phyloP scores from a whole-genome alignment of 2,113 vertebrate species.

The Indri indri region DNA sequence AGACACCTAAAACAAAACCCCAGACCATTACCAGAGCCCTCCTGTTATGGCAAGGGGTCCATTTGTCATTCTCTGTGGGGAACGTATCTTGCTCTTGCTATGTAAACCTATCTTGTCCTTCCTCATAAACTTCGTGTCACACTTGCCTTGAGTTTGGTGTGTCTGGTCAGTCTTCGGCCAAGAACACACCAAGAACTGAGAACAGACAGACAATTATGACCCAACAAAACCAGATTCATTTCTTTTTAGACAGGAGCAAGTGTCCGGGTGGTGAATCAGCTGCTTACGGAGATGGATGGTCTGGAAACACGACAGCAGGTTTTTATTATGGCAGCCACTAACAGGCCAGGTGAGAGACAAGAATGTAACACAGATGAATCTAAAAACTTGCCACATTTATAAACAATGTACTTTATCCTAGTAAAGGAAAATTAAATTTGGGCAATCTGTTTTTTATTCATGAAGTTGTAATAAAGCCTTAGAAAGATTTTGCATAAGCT shows the following conservation, averaged over 20 bases:
- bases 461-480: constrained; percentile 37
- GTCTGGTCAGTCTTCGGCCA: too few relatives aligned
- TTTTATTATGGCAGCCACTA: constrained; percentile 98
- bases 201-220: too few relatives aligned
- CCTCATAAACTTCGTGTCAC: too few relatives aligned
- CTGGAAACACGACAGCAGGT: constrained; percentile 93
- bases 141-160: too few relatives aligned
- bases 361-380: not conserved
- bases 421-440: not conserved
- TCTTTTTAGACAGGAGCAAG: constrained; percentile 90
- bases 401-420: not conserved
- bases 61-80: too few relatives aligned
- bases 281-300: constrained; percentile 99
- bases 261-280: constrained; percentile 95
- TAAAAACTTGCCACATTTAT: not conserved
- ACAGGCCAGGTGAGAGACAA: constrained; percentile 91
- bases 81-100: too few relatives aligned
- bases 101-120: too few relatives aligned
- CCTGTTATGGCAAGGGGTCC: too few relatives aligned
- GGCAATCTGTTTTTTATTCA: not conserved
- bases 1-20: too few relatives aligned
- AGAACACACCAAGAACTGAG: too few relatives aligned
- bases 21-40: too few relatives aligned
- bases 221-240: not conserved
- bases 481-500: not conserved